A percentile compares a stretch with the other conserved stretches of the same genome.
Evolutionary conservation across 2,888 invertebrate genomes (phyloP).

Genomic region (Caenorhabditis panamensis): DNA sequence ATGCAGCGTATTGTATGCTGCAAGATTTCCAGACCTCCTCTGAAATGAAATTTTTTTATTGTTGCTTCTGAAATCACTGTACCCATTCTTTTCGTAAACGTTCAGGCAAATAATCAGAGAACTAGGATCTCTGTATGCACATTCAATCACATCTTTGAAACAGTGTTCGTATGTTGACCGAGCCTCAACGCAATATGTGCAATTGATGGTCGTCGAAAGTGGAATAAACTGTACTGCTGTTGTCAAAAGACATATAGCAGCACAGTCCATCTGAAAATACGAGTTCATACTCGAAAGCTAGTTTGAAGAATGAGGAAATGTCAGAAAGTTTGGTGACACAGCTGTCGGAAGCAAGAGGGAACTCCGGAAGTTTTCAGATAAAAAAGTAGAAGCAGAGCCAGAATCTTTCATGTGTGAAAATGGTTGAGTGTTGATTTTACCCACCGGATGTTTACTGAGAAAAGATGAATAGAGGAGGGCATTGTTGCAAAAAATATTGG

Average conservation of each 20-base stretch:
- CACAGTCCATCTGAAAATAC: conserved; percentile 64
- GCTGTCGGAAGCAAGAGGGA: conserved; percentile 1
- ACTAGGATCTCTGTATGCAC: conserved; percentile 73
- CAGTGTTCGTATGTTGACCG: conserved; percentile 69
- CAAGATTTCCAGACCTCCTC: conserved; percentile 54
- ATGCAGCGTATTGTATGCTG: conserved; percentile 65
- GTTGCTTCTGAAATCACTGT: neutral
- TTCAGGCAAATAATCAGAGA: conserved; percentile 68
- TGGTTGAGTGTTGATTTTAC: conserved; percentile 9
- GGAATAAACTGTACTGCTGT: conserved; percentile 64
- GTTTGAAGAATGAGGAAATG: conserved; percentile 8
- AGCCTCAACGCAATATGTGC: conserved; percentile 71
- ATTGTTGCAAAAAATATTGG: conserved; percentile 10
- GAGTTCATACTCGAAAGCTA: conserved; percentile 10
- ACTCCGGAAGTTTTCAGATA: conserved; percentile 50
- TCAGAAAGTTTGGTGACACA: neutral
- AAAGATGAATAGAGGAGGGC: neutral
- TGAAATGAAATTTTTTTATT: conserved; percentile 6
- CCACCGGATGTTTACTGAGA: conserved; percentile 22
- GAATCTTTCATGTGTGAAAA: conserved; percentile 41
- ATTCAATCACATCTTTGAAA: conserved; percentile 73
- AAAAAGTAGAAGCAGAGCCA: conserved; percentile 17
- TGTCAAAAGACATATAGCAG: conserved; percentile 66
- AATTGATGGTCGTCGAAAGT: conserved; percentile 49
- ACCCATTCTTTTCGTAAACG: conserved; percentile 66